phyloP scores from a whole-genome alignment of 2,113 vertebrate genomes.

The Grammomys dolichurus region DNA sequence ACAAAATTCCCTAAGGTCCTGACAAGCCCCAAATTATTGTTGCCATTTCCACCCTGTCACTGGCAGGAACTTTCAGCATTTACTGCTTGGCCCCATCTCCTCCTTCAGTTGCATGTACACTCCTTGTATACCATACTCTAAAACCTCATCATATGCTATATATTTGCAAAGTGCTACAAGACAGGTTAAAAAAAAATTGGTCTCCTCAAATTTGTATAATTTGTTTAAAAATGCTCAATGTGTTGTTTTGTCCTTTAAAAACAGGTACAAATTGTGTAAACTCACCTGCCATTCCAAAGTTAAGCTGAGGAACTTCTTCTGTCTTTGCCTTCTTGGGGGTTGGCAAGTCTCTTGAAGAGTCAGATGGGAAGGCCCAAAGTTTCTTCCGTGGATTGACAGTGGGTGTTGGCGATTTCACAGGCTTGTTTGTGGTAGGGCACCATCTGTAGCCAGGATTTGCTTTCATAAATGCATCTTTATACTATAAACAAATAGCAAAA shows the following conservation, averaged over 20 bases:
- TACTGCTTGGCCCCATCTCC: not conserved
- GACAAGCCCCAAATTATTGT: not conserved
- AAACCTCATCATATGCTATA: not conserved
- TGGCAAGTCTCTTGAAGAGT: conserved; percentile 92
- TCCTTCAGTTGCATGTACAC: not conserved
- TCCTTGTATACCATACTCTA: not conserved
- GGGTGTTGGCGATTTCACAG: conserved; percentile 93
- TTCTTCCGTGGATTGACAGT: conserved; percentile 94
- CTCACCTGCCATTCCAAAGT: conserved; percentile 98
- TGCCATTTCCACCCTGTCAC: not conserved
- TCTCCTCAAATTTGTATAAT: not conserved
- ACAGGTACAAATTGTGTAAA: conserved; percentile 40
- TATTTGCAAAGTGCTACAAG: not conserved
- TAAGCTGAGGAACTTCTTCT: conserved; percentile 95
- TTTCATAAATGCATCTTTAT: conserved; percentile 99
- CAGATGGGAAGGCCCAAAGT: conserved; percentile 94
- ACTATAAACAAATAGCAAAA: conserved; percentile 88
- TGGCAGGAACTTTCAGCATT: not conserved
- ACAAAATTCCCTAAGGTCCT: not conserved
- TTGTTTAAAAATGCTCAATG: conserved; percentile 37
- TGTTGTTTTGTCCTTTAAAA: not conserved
- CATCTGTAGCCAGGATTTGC: conserved; percentile 99
- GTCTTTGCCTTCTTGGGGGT: conserved; percentile 93
- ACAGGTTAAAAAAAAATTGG: not conserved
- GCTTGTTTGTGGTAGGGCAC: conserved; percentile 98